Evolutionary conservation across 2,888 invertebrate genomes (phyloP).

Genomic region (Orthosia gothica): DNA sequence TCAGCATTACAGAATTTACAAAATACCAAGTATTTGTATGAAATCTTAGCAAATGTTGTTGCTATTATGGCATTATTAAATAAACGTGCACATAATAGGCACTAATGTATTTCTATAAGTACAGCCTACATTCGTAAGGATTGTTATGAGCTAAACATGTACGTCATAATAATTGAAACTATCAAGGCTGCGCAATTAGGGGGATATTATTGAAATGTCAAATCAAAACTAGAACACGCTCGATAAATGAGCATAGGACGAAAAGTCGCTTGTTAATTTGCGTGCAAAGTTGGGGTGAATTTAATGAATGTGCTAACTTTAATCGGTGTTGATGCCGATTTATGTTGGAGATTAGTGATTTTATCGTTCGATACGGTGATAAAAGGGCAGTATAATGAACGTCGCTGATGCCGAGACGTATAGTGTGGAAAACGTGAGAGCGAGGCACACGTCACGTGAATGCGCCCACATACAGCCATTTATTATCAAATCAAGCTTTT

Average conservation of each 20-base stretch:
- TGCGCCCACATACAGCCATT: slow-evolving; percentile 39
- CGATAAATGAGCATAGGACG: slow-evolving; percentile 11
- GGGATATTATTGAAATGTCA: slow-evolving; percentile 40
- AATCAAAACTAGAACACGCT: slow-evolving; percentile 19
- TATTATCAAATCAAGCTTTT: slow-evolving; percentile 43
- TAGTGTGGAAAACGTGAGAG: slow-evolving; percentile 51
- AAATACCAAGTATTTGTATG: slow-evolving; percentile 69
- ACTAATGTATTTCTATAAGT: slow-evolving; percentile 62
- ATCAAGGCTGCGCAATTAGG: slow-evolving; percentile 37
- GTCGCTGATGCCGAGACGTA: slow-evolving; percentile 35
- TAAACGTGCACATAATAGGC: slow-evolving; percentile 70
- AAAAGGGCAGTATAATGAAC: slow-evolving; percentile 51
- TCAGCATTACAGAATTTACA: slow-evolving; percentile 65
- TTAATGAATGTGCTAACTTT: slow-evolving; percentile 36
- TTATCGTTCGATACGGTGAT: slow-evolving; percentile 59
- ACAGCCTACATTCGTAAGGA: slow-evolving; percentile 28
- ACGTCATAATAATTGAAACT: slow-evolving; percentile 39
- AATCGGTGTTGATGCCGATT: slow-evolving; percentile 45
- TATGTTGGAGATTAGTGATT: slow-evolving; percentile 38
- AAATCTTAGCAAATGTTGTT: slow-evolving; percentile 68
- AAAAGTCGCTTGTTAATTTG: slow-evolving; percentile 24
- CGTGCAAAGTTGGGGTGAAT: slow-evolving; percentile 1
- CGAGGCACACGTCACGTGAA: slow-evolving; percentile 65
- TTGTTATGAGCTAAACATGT: slow-evolving; percentile 36
- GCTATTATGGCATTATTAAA: slow-evolving; percentile 76